Percentiles rank a stretch among this genome's conserved stretches.
These are phyloP conservation scores for Callyntrura sp. DNA, from an alignment of 2,888 invertebrate species.

Conservation along the genomic window DNA sequence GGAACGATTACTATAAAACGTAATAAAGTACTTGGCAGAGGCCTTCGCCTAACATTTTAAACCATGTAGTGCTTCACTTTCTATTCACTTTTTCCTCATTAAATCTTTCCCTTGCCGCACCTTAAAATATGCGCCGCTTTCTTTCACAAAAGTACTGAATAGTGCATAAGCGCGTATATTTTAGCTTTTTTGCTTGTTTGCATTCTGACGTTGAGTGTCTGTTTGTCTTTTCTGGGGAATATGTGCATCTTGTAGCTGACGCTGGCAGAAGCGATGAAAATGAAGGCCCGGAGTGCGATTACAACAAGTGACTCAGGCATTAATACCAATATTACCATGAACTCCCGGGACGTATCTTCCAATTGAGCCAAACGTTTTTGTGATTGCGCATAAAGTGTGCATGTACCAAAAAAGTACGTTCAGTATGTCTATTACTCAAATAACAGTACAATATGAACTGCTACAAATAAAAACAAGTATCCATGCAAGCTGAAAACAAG, in stretches of 20 bases:
- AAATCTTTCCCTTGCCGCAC: constrained; percentile 67
- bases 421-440: neutral
- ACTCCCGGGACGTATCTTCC: constrained; percentile 76
- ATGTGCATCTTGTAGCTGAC: constrained; percentile 56
- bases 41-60: neutral
- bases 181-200: neutral
- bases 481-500: neutral
- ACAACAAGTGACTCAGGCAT: constrained; percentile 79
- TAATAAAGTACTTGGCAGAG: neutral
- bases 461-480: too few relatives aligned
- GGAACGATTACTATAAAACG: constrained; percentile 12
- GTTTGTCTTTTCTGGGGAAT: constrained; percentile 41
- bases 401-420: neutral
- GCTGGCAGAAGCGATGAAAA: constrained; percentile 78
- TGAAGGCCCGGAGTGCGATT: constrained; percentile 78
- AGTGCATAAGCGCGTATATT: neutral
- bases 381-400: neutral
- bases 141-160: constrained; percentile 4
- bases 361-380: constrained; percentile 66
- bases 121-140: constrained; percentile 35
- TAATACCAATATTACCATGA: constrained; percentile 79
- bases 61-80: constrained; percentile 12
- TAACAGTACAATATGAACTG: neutral
- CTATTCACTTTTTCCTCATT: constrained; percentile 69
- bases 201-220: constrained; percentile 31